Evolutionary conservation across 2,113 vertebrate genomes (phyloP).

Genomic region (Dissostichus mawsoni): DNA sequence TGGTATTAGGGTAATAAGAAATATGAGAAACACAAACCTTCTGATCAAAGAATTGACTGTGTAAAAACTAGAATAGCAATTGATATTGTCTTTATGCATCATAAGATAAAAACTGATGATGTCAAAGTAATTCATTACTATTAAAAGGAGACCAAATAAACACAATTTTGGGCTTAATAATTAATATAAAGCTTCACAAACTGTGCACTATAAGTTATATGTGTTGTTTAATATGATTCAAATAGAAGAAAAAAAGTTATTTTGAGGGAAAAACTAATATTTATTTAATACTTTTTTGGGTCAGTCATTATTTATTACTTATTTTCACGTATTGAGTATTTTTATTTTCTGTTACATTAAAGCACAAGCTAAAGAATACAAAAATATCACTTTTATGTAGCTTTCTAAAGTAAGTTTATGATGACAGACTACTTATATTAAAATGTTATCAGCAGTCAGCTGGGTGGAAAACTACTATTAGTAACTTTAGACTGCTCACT

Average conservation of each 20-base stretch:
- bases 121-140: not conserved
- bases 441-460: slow-evolving; percentile 35
- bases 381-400: slow-evolving; percentile 16
- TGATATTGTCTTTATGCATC: not conserved
- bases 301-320: not conserved
- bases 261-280: too few relatives aligned
- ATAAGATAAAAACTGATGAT: not conserved
- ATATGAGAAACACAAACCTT: not conserved
- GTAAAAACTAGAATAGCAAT: not conserved
- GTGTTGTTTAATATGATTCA: not conserved
- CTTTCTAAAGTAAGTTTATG: slow-evolving; percentile 7
- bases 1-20: not conserved
- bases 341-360: slow-evolving; percentile 10
- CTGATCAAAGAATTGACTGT: not conserved
- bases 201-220: not conserved
- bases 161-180: not conserved
- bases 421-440: slow-evolving; percentile 27
- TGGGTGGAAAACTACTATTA: slow-evolving; percentile 12
- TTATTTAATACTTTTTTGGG: too few relatives aligned
- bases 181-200: not conserved
- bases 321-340: not conserved
- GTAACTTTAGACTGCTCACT: slow-evolving; percentile 16
- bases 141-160: not conserved
- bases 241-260: too few relatives aligned
- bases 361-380: not conserved